Percentiles rank a stretch among this genome's conserved stretches.
Evolutionary conservation across 2,888 invertebrate genomes (phyloP).

Genomic region (Rotaria magnacalcarata): DNA sequence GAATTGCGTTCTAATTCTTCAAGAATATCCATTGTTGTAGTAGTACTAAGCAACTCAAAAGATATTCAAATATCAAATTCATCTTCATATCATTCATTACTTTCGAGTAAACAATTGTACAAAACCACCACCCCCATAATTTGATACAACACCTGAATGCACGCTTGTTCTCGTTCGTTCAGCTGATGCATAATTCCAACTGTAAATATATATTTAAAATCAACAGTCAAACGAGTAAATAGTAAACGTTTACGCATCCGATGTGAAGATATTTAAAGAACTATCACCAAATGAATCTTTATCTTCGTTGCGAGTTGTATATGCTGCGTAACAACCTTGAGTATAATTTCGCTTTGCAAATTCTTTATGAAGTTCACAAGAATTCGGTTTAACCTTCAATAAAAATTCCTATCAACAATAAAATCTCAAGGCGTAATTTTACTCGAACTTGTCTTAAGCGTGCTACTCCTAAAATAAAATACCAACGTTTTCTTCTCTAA

Average conservation of each 20-base stretch:
- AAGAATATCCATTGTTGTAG: background rate
- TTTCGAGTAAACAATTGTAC: slow-evolving; percentile 9
- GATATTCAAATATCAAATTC: no score
- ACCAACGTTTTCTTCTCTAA: no score
- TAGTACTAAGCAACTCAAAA: background rate
- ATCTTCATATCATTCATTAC: background rate
- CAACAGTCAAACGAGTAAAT: no score
- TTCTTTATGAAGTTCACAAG: background rate
- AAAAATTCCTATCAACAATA: background rate
- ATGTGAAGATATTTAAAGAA: background rate
- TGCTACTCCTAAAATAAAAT: background rate
- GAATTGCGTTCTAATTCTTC: background rate
- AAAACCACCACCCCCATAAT: background rate
- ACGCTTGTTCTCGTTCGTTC: background rate
- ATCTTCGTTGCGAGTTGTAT: background rate
- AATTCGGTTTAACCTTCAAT: background rate
- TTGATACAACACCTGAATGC: background rate
- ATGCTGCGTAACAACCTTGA: background rate
- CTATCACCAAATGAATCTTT: background rate
- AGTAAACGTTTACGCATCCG: background rate
- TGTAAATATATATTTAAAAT: background rate
- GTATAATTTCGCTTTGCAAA: background rate
- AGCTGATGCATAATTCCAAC: background rate
- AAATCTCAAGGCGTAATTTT: background rate
- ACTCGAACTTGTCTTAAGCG: slow-evolving; percentile 1